Conservation (phyloP, 2,113 vertebrate genomes). For the Pachyramphus minor region DNA sequence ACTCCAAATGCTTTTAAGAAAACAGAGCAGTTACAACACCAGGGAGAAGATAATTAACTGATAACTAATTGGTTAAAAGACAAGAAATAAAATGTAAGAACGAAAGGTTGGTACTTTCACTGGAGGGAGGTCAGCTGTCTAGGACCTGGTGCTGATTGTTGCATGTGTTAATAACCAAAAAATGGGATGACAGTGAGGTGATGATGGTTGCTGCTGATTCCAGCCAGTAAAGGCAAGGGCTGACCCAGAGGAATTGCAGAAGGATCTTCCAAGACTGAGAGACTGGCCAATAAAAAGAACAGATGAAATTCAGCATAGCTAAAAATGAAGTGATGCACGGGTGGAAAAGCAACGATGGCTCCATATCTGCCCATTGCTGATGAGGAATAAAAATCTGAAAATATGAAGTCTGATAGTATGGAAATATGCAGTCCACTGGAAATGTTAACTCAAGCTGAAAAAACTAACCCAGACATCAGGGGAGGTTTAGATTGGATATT, state of each 20-base stretch:
- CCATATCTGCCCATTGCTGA: neutral
- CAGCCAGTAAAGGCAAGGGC: neutral
- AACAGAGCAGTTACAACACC: neutral
- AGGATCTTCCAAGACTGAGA: neutral
- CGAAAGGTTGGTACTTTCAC: neutral
- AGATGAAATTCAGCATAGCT: neutral
- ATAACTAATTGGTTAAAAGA: neutral
- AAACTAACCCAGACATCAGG: neutral
- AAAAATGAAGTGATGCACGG: neutral
- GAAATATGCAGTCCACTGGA: neutral
- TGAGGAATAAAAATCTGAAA: neutral
- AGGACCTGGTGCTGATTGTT: neutral
- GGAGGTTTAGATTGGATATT: neutral
- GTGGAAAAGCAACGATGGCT: neutral
- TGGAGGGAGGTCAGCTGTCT: neutral
- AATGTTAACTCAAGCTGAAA: neutral
- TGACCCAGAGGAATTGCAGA: neutral
- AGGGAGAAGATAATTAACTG: neutral
- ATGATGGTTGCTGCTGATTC: neutral
- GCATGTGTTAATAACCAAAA: neutral
- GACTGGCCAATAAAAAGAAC: neutral
- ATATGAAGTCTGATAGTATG: neutral
- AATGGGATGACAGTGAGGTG: neutral
- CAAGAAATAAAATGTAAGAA: neutral
- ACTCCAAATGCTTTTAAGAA: neutral